Evolutionary conservation across 2,888 invertebrate species (phyloP), one percentile per base, ranked within the genome.

Genomic region (Troides helena): DNA sequence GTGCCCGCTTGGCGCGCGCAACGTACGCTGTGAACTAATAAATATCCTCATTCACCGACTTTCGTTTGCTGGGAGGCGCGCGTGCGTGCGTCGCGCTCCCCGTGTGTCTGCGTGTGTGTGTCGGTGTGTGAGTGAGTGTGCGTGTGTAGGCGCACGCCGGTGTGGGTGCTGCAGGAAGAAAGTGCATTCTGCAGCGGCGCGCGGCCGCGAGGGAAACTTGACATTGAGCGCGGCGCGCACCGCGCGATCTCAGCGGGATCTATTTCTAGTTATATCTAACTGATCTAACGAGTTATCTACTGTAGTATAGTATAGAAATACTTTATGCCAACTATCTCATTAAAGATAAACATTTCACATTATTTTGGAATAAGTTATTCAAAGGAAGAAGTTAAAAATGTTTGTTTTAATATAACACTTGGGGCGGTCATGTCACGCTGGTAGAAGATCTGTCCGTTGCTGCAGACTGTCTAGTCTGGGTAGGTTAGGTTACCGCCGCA

Each of bases 111-210:
- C 74, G 74, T 71, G 23, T 71, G 70, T 77, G 77, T 73, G 74
- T 79, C 78, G 1, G 39, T 39, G 39, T 39, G 39, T 62, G 74
- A 72, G 69, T 73, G 36, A n/a, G 12, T 61, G 36, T 8, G 39
- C 18, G n/a, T 71, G 70, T 77, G 77, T 72, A 73, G 79, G 78
- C 77, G 74, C 46, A n/a, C 23, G 6, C 46, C 21, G 25, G 67
- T 60, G 56, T 56, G 70, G 56, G 70, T 74, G 80, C 70, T 75
- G 72, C 77, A 85, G 89, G 90, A 91, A 91, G 92, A 92, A 92
- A 92, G 92, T 90, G 92, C 92, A 92, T 90, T 90, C 90, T 89
- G 82, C 76, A 78, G 83, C 83, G 86, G 85, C 86, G 85, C 82
- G 77, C 82, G 85, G 81, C 82, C 83, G 79, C 88, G 82, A 84